Base-by-base conservation (phyloP, 2,888 invertebrate species). In the Petrolisthes manimaculis region DNA sequence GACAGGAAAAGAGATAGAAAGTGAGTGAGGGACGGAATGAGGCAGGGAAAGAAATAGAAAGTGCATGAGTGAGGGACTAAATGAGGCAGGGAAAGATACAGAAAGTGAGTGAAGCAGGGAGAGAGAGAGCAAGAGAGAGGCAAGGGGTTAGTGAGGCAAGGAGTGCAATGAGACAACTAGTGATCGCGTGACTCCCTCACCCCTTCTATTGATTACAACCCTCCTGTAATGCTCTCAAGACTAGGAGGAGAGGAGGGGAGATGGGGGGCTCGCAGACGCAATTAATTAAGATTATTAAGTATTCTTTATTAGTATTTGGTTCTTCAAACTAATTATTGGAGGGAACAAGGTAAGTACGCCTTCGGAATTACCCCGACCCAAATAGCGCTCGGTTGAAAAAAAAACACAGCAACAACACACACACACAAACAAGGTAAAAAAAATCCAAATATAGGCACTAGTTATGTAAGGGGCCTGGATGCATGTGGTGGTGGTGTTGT, bases 261-360 rank as follows among this genome's bases (percentile, higher is more conserved):
- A n/a, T n/a, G n/a, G 53, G 67, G 51, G 77, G 67, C 24, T 67
- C 51, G 53, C 54, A 51, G n/a, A 37, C 53, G 78, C 78, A 78
- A 83, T 71, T 71, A 71, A 83, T 71, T 83, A 71, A 37, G 21
- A 51, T 55, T 84, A 84, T 78, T 67, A 77, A 56, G 37, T 37
- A 53, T 75, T 75, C 77, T 84, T 84, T 53, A 61, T 77, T 84
- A 82, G 82, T 82, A 51, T 82, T 61, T 55, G 82, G 82, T 82
- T 82, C 82, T 69, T 69, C 82, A 82, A 53, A 69, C 82, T 82
- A 82, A 71, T 71, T 54, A 71, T 71, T 53, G 53, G 53, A 53
- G 78, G 78, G 53, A 78, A 61, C 8, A 61, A 61, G 61, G 61
- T 61, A 61, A 61, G 61, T 61, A 14, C 14, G 61, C 61, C 61